A percentile compares a stretch with the other conserved stretches of the same genome.
These are phyloP conservation scores for Aromia moschata DNA, from an alignment of 2,888 invertebrate genomes.

Conservation along the genomic window DNA sequence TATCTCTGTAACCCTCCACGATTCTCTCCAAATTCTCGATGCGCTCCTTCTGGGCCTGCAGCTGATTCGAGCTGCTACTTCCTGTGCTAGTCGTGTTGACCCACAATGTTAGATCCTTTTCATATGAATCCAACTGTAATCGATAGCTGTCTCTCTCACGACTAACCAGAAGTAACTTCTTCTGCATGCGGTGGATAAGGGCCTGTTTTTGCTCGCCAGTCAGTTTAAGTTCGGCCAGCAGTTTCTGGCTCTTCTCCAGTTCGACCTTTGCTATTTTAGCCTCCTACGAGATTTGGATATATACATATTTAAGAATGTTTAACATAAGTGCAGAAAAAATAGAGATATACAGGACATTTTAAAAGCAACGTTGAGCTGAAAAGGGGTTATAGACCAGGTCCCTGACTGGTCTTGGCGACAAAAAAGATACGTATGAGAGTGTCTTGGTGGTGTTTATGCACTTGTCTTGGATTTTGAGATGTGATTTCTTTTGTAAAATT, in stretches of 20 bases:
- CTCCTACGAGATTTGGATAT: too few species aligned
- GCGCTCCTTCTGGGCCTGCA: constrained; percentile 67
- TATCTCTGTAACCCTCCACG: constrained; percentile 77
- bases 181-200: constrained; percentile 76
- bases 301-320: constrained; percentile 3
- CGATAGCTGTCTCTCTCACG: constrained; percentile 85
- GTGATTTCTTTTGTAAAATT: too few species aligned
- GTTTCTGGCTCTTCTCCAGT: constrained; percentile 71
- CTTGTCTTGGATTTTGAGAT: too few species aligned
- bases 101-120: constrained; percentile 77
- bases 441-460: too few species aligned
- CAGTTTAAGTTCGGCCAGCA: constrained; percentile 69
- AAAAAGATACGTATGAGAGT: too few species aligned
- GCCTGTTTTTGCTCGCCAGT: constrained; percentile 75
- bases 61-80: constrained; percentile 50
- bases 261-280: constrained; percentile 67
- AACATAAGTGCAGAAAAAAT: not conserved
- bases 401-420: too few species aligned
- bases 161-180: constrained; percentile 72
- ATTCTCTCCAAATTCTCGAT: constrained; percentile 79
- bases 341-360: too few species aligned
- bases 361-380: too few species aligned
- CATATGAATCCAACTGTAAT: constrained; percentile 81
- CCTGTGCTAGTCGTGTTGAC: constrained; percentile 44
- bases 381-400: too few species aligned